Evolutionary conservation across 1,140 invertebrate species (phyloP).

Genomic region (Elymnias hypermnestra): DNA sequence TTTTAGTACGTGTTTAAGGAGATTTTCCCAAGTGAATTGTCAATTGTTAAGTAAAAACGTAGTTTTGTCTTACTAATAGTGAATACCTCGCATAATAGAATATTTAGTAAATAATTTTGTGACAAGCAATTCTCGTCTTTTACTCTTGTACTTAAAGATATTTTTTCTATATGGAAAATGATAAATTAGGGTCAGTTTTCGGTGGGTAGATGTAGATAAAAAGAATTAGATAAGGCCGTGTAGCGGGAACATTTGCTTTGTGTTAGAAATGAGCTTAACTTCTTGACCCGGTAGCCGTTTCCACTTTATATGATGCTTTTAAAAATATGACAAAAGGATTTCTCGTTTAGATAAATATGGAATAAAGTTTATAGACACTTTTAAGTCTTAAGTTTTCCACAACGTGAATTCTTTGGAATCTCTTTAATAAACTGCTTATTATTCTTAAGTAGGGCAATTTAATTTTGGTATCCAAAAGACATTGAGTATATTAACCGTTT

Average conservation of each 20-base stretch:
- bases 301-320: conserved; percentile 3
- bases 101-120: background rate
- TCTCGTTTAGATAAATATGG: conserved; percentile 9
- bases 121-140: background rate
- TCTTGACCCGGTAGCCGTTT: conserved; percentile 7
- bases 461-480: no score
- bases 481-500: no score
- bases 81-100: background rate
- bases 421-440: no score
- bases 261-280: conserved; percentile 7
- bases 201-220: background rate
- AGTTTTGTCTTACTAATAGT: conserved; percentile 6
- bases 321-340: conserved; percentile 6
- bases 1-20: conserved; percentile 13
- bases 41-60: conserved; percentile 7
- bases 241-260: conserved; percentile 8
- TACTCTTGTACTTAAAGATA: background rate
- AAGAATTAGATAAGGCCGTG: background rate
- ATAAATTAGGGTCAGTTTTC: background rate
- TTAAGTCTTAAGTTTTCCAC: background rate
- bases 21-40: conserved; percentile 17
- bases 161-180: background rate
- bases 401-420: conserved; percentile 6
- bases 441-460: no score
- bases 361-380: conserved; percentile 2